These are phyloP conservation scores for Pseudomugil gertrudae DNA, from an alignment of 2,797 vertebrate genomes.

Conservation along the genomic window DNA sequence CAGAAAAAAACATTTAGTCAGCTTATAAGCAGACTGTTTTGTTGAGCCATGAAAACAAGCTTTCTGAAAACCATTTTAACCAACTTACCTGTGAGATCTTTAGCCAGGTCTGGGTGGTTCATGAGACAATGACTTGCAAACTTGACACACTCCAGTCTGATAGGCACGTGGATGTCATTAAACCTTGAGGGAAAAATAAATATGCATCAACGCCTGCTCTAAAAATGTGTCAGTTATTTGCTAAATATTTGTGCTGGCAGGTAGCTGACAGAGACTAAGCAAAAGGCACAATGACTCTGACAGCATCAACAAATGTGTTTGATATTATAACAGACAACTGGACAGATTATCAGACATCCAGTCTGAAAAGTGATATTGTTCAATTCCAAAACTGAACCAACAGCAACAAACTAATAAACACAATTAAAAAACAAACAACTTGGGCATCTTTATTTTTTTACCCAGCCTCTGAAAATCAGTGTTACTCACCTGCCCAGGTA, in stretches of 20 bases:
- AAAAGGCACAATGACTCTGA: neutral
- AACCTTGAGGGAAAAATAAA: constrained; percentile 81
- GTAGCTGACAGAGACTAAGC: neutral
- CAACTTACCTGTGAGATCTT: constrained; percentile 94
- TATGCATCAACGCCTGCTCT: neutral
- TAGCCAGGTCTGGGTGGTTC: constrained; percentile 98
- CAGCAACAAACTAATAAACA: neutral
- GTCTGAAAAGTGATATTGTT: neutral
- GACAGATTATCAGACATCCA: neutral
- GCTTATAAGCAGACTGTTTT: too few relatives aligned
- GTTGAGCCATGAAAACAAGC: neutral
- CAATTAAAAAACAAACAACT: neutral
- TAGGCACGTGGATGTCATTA: constrained; percentile 98
- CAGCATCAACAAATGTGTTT: neutral
- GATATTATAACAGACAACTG: neutral
- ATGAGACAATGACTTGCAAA: constrained; percentile 98
- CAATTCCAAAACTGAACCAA: constrained; percentile 2
- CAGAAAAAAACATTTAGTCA: too few relatives aligned
- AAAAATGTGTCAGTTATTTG: neutral
- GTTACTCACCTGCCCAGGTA: constrained; percentile 92
- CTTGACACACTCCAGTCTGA: constrained; percentile 97
- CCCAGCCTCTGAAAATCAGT: neutral
- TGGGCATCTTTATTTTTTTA: neutral
- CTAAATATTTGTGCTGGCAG: neutral
- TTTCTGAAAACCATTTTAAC: neutral